phyloP scores from a whole-genome alignment of 2,888 invertebrate genomes.

The Amphipoea lucens region DNA sequence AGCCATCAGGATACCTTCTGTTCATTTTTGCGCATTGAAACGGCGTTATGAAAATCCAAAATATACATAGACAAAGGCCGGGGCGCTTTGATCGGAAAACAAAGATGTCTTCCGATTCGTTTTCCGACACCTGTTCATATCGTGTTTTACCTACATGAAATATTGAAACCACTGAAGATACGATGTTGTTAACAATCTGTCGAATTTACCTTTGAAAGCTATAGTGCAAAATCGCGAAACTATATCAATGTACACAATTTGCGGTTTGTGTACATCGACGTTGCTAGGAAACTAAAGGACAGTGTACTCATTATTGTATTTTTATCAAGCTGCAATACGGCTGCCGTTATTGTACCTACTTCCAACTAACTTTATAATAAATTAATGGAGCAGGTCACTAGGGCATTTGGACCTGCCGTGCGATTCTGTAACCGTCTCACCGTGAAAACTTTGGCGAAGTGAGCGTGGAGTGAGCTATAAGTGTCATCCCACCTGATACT shows the following conservation, averaged over 20 bases:
- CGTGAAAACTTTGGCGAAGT: too few relatives aligned
- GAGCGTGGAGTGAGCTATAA: too few relatives aligned
- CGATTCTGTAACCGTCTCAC: too few relatives aligned
- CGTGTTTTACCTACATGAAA: slow-evolving; percentile 26
- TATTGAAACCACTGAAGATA: slow-evolving; percentile 11
- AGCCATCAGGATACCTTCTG: slow-evolving; percentile 25
- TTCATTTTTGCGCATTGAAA: slow-evolving; percentile 30
- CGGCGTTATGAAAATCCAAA: slow-evolving; percentile 52
- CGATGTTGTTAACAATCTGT: slow-evolving; percentile 13
- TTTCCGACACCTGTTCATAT: slow-evolving; percentile 28
- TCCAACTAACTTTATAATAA: slow-evolving; percentile 36
- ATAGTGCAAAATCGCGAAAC: slow-evolving; percentile 27
- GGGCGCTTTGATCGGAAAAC: slow-evolving; percentile 52
- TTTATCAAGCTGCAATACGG: slow-evolving; percentile 55
- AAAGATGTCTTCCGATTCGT: slow-evolving; percentile 37
- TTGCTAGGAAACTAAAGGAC: slow-evolving; percentile 67
- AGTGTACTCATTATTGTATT: slow-evolving; percentile 54
- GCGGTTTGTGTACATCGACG: slow-evolving; percentile 63
- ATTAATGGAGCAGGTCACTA: slow-evolving; percentile 34
- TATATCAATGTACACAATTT: slow-evolving; percentile 26
- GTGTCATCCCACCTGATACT: too few relatives aligned
- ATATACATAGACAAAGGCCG: slow-evolving; percentile 36
- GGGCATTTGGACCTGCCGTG: slow-evolving; percentile 31
- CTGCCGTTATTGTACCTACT: slow-evolving; percentile 37
- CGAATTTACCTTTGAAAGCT: slow-evolving; percentile 1